Evolutionary conservation across 2,797 vertebrate genomes (phyloP).

Genomic region (Pelodytes ibericus): DNA sequence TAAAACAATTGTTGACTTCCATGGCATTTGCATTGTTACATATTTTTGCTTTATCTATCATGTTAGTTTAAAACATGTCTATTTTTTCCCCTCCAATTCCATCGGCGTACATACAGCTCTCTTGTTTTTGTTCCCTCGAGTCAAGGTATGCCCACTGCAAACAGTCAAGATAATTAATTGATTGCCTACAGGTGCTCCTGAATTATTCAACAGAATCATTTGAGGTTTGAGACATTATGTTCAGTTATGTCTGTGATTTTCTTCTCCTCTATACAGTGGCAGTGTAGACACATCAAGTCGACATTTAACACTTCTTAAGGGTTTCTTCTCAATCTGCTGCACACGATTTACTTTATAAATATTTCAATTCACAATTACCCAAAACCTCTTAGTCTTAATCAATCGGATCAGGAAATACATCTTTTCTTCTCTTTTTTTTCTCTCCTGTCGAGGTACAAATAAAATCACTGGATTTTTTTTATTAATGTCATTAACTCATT

Average conservation of each 20-base stretch:
- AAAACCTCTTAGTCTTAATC: slow-evolving; percentile 35
- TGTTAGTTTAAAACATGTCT: too few relatives aligned
- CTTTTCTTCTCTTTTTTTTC: neutral
- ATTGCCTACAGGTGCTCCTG: slow-evolving; percentile 51
- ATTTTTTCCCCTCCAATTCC: neutral
- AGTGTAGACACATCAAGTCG: slow-evolving; percentile 16
- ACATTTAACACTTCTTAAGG: slow-evolving; percentile 35
- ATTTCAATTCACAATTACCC: slow-evolving; percentile 35
- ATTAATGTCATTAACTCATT: too few relatives aligned
- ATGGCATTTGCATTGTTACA: too few relatives aligned
- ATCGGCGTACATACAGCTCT: slow-evolving; percentile 25
- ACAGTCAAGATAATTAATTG: slow-evolving; percentile 52
- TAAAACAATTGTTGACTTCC: too few relatives aligned
- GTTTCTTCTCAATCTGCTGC: slow-evolving; percentile 30
- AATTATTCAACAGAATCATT: slow-evolving; percentile 50
- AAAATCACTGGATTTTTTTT: too few relatives aligned
- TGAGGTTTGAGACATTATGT: slow-evolving; percentile 42
- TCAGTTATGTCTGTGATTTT: slow-evolving; percentile 29
- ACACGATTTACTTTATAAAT: slow-evolving; percentile 20
- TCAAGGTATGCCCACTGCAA: slow-evolving; percentile 38
- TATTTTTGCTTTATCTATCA: too few relatives aligned
- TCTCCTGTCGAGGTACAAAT: neutral
- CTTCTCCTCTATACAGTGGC: slow-evolving; percentile 26
- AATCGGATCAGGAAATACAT: slow-evolving; percentile 13
- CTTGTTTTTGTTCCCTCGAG: slow-evolving; percentile 15